A percentile compares a stretch with the other conserved stretches of the same genome.
Conservation (phyloP, 1,140 invertebrate species). For the Cryptotermes secundus region DNA sequence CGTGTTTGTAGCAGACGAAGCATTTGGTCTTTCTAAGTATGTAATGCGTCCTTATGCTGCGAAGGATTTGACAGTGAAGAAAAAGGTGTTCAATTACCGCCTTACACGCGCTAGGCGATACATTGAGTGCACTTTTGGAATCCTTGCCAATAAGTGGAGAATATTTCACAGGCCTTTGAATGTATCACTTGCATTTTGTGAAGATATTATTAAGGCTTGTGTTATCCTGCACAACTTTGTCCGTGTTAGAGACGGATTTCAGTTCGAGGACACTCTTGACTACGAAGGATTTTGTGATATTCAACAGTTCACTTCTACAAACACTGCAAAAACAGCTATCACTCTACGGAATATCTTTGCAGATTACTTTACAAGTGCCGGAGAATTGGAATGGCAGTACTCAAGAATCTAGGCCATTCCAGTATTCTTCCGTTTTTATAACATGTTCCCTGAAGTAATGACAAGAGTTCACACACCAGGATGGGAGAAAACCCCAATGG, state of each 20-base stretch:
- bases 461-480: too few relatives aligned
- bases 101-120: too few relatives aligned
- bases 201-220: slow-evolving; percentile 41
- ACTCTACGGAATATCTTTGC: background rate
- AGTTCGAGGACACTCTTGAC: slow-evolving; percentile 37
- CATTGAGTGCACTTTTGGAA: too few relatives aligned
- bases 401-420: too few relatives aligned
- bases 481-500: too few relatives aligned
- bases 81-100: slow-evolving; percentile 42
- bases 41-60: slow-evolving; percentile 40
- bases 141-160: too few relatives aligned
- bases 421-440: too few relatives aligned
- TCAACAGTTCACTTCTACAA: slow-evolving; percentile 23
- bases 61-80: slow-evolving; percentile 31
- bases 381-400: background rate
- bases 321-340: slow-evolving; percentile 18
- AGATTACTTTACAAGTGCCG: slow-evolving; percentile 18
- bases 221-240: slow-evolving; percentile 42
- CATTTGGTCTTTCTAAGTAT: slow-evolving; percentile 58
- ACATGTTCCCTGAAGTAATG: too few relatives aligned
- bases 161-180: too few relatives aligned
- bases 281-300: slow-evolving; percentile 32
- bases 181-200: slow-evolving; percentile 38
- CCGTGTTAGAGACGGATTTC: slow-evolving; percentile 37
- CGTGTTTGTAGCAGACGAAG: slow-evolving; percentile 24